Percentiles rank a stretch among this genome's conserved stretches.
These are phyloP conservation scores for Tridacna gigas DNA, from an alignment of 2,888 invertebrate genomes.

Conservation along the genomic window DNA sequence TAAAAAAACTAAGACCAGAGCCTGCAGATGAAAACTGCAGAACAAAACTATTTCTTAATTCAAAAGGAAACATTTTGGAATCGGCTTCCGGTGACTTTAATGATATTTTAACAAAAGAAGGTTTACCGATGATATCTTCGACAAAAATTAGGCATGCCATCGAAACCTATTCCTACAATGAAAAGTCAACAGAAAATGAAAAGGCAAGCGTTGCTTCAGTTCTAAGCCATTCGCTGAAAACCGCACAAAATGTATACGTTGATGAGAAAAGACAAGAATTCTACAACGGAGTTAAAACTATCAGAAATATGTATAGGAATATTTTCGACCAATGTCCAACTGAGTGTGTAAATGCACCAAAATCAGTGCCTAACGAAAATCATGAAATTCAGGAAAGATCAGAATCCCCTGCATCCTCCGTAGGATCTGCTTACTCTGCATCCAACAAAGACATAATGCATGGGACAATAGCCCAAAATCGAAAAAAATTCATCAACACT, in stretches of 20 bases:
- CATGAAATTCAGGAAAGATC: neutral
- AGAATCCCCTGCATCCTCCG: neutral
- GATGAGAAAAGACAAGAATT: slow-evolving; percentile 7
- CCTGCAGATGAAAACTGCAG: slow-evolving; percentile 6
- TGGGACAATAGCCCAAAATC: neutral
- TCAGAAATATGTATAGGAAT: neutral
- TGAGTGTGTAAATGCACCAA: neutral
- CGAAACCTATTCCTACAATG: neutral
- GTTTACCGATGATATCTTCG: neutral
- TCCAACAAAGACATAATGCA: neutral
- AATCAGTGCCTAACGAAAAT: neutral
- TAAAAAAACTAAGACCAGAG: neutral
- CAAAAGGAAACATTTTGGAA: neutral
- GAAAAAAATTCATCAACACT: no score
- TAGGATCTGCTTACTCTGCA: neutral
- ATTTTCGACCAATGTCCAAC: neutral
- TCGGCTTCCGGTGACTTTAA: neutral
- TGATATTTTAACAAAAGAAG: slow-evolving; percentile 1
- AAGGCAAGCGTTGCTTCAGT: slow-evolving; percentile 7
- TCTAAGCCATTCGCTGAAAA: neutral
- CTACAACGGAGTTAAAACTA: neutral
- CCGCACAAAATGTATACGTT: neutral
- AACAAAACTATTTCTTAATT: neutral
- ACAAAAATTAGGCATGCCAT: no score
- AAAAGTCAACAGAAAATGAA: neutral